These are phyloP conservation scores for Tonatia bakeri DNA, from an alignment of 2,113 vertebrate species.

Conservation along the genomic window DNA sequence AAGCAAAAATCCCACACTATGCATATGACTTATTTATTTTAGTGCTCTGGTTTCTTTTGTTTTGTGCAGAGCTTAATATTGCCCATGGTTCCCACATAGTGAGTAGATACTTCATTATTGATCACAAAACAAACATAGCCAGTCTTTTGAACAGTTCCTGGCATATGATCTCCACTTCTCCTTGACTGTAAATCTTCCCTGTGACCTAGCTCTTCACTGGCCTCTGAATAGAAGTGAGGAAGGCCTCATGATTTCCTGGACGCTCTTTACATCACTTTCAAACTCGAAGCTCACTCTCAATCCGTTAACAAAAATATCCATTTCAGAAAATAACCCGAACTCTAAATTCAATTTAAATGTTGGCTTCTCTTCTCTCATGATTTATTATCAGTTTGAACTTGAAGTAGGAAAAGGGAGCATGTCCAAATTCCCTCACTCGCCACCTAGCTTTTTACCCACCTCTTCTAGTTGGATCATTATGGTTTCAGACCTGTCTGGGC, in stretches of 20 bases:
- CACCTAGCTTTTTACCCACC: not conserved
- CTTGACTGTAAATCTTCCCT: not conserved
- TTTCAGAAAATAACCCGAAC: not conserved
- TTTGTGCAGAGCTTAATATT: not conserved
- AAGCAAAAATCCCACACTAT: not conserved
- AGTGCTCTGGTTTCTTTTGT: not conserved
- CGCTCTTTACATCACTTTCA: not conserved
- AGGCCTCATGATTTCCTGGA: not conserved
- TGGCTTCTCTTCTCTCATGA: not conserved
- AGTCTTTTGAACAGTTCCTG: not conserved
- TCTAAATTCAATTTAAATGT: not conserved
- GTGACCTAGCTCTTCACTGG: not conserved
- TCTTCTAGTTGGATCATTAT: not conserved
- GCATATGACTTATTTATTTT: not conserved
- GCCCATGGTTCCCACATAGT: not conserved
- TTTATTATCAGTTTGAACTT: not conserved
- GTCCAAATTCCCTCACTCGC: not conserved
- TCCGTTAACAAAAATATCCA: not conserved
- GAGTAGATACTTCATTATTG: not conserved
- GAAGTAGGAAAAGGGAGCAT: not conserved
- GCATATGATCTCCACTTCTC: not conserved
- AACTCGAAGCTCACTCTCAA: not conserved
- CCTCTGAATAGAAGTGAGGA: not conserved
- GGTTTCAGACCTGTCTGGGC: not conserved
- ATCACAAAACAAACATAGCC: not conserved